Base-by-base conservation (phyloP, 1,140 invertebrate genomes). In the Pseudomyrmex sp. region DNA sequence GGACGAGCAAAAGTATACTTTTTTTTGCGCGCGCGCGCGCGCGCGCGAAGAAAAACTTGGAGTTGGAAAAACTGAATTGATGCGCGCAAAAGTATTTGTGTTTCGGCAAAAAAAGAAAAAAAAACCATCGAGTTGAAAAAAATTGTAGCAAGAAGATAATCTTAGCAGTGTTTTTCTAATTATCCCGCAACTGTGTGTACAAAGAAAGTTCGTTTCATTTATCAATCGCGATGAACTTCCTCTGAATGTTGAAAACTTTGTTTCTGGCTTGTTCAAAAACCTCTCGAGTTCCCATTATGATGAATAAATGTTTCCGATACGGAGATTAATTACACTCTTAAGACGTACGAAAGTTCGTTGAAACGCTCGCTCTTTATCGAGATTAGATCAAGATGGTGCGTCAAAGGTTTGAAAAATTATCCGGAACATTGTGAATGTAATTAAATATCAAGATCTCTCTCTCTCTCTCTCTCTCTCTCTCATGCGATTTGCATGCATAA, bases 121-220 rank as follows among this genome's bases (percentile, higher is more conserved):
- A 46, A 15, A 13, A 50, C 50, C 2, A 50, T 35, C 12, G 10
- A 35, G n/a, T 18, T n/a, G 48, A 3, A 48, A 8, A 8, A 58
- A 77, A 56, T 8, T 8, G 26, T 10, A 52, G 59, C 10, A 76
- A 58, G 13, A 66, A 9, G 10, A 54, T 26, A 68, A 79, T 77
- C 46, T 23, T 23, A 1, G 18, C 9, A 18, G n/a, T 9, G 46
- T 77, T 69, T 69, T 79, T 69, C 15, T 58, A 69, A 79, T 69
- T 79, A 69, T 26, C 46, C 65, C 26, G 15, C 15, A 79, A 79
- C 18, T 44, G 54, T 35, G 35, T 35, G 35, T 35, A 35, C 35
- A 48, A 79, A 15, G 65, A 79, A 79, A 79, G 76, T 79, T 69
- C 18, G 35, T 79, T 58, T 79, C 76, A 69, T 68, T 79, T 79